Conservation (phyloP, 2,797 vertebrate species). For the Melanogrammus aeglefinus region DNA sequence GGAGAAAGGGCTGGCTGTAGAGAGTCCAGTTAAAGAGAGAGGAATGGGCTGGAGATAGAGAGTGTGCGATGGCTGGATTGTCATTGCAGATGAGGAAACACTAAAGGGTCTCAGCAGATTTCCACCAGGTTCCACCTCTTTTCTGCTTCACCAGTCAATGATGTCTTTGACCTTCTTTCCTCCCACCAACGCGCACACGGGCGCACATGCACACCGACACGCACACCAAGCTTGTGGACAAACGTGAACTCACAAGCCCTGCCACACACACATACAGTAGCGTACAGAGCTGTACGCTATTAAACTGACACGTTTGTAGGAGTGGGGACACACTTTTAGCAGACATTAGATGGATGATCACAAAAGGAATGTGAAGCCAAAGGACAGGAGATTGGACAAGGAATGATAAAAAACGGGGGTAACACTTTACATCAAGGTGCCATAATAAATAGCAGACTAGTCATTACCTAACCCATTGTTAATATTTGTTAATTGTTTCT, state of each 20-base stretch:
- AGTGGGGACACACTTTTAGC: not conserved
- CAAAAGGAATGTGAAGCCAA: not conserved
- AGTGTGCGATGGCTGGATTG: not conserved
- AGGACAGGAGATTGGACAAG: not conserved
- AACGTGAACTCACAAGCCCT: not conserved
- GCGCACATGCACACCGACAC: not conserved
- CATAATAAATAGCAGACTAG: too few relatives aligned
- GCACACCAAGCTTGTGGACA: not conserved
- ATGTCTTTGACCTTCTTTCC: conserved; percentile 8
- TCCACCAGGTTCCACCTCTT: conserved; percentile 16
- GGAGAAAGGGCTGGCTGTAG: not conserved
- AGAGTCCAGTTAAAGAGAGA: not conserved
- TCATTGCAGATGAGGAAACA: not conserved
- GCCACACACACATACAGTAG: not conserved
- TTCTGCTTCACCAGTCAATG: not conserved
- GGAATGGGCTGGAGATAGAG: not conserved
- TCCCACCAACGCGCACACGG: not conserved
- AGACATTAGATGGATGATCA: not conserved
- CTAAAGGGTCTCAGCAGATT: not conserved
- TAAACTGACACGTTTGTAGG: not conserved
- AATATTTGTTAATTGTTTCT: too few relatives aligned
- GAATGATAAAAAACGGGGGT: conserved; percentile 14
- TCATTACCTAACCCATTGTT: too few relatives aligned
- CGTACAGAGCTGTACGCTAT: not conserved
- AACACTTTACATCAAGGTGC: too few relatives aligned